Percentiles rank a stretch among this genome's conserved stretches.
phyloP scores from a whole-genome alignment of 2,113 vertebrate species.

The Chaenogobius annularis region DNA sequence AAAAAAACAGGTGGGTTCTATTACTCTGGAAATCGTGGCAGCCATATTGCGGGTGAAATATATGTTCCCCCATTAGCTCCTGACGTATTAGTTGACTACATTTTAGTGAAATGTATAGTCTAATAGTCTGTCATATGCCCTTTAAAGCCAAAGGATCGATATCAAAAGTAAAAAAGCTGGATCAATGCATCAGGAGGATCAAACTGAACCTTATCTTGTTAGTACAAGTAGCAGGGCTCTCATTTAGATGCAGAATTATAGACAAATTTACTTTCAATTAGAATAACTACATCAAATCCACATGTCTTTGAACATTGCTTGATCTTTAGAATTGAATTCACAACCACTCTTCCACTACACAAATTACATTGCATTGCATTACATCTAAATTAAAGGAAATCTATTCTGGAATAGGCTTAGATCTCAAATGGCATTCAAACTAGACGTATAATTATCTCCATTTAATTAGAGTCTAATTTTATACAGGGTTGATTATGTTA shows the following conservation, averaged over 20 bases:
- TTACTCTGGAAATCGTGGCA: no score
- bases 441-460: neutral
- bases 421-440: neutral
- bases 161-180: no score
- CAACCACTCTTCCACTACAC: neutral
- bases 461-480: constrained; percentile 1
- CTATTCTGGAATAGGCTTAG: neutral
- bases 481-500: neutral
- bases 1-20: no score
- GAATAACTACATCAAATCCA: neutral
- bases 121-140: no score
- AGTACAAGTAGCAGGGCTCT: neutral
- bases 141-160: no score
- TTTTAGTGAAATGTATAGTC: no score
- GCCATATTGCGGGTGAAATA: no score
- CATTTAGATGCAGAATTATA: neutral
- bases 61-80: no score
- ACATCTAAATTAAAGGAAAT: neutral
- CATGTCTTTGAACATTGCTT: neutral
- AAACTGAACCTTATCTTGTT: neutral
- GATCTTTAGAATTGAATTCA: neutral
- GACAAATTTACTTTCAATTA: neutral
- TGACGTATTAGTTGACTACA: no score
- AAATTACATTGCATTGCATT: neutral
- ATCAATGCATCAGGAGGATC: neutral